These are phyloP conservation scores for Mongoloraphidia duomilia DNA, from an alignment of 2,888 invertebrate genomes.

Conservation along the genomic window DNA sequence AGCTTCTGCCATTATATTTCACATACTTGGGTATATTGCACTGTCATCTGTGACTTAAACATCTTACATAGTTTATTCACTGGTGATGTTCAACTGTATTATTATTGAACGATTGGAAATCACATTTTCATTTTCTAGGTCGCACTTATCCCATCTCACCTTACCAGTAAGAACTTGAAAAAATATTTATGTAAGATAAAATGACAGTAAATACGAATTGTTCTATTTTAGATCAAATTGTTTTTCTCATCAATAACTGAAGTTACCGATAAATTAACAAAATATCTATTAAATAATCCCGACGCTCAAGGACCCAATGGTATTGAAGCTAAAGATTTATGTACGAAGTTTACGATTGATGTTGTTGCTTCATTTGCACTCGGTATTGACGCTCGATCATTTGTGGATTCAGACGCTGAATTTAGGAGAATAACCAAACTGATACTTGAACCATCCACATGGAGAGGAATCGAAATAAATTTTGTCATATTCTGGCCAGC, in stretches of 20 bases:
- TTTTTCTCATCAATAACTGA: neutral
- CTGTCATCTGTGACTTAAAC: too few species aligned
- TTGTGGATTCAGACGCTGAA: conserved; percentile 10
- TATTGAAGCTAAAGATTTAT: neutral
- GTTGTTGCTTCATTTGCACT: conserved; percentile 10
- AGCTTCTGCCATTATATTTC: too few species aligned
- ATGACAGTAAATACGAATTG: too few species aligned
- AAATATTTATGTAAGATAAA: too few species aligned
- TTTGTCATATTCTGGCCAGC: conserved; percentile 2
- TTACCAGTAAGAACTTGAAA: too few species aligned
- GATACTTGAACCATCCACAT: conserved; percentile 5
- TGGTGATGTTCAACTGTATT: too few species aligned
- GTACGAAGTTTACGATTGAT: conserved; percentile 10
- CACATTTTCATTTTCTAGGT: too few species aligned
- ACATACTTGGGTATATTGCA: too few species aligned
- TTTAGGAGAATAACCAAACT: conserved; percentile 8
- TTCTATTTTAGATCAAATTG: conserved; percentile 2
- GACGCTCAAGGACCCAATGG: neutral
- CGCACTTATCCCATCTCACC: too few species aligned
- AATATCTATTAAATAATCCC: neutral
- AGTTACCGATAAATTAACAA: neutral
- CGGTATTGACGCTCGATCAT: conserved; percentile 8
- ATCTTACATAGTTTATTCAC: too few species aligned
- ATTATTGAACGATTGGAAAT: too few species aligned
- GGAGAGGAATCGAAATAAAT: conserved; percentile 1